Evolutionary conservation across 2,797 vertebrate species (phyloP).

Genomic region (Sebastolobus altivelis): DNA sequence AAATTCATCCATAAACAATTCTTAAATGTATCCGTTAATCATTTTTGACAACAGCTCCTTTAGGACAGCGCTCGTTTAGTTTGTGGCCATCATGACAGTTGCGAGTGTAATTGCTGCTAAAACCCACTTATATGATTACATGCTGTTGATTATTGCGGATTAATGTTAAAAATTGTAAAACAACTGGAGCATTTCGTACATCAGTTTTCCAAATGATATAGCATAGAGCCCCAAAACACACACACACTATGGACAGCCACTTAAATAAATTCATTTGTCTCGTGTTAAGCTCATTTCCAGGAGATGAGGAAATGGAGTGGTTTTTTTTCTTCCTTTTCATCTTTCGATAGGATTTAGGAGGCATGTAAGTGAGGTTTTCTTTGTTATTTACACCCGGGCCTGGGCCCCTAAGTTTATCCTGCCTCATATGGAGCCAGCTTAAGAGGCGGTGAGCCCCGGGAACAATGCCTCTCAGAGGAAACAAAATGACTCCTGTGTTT

Average conservation of each 20-base stretch:
- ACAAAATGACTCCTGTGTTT: constrained; percentile 85
- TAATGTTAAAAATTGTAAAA: constrained; percentile 32
- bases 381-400: constrained; percentile 84
- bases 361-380: constrained; percentile 85
- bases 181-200: constrained; percentile 20
- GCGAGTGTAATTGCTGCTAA: constrained; percentile 26
- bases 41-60: constrained; percentile 34
- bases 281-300: constrained; percentile 82
- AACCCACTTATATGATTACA: constrained; percentile 39
- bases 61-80: constrained; percentile 22
- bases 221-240: constrained; percentile 52
- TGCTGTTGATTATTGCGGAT: constrained; percentile 38
- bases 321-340: constrained; percentile 76
- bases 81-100: constrained; percentile 24
- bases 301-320: constrained; percentile 81
- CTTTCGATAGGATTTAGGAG: constrained; percentile 85
- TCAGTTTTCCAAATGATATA: constrained; percentile 23
- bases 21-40: constrained; percentile 33
- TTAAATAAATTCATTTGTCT: constrained; percentile 82
- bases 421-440: constrained; percentile 89
- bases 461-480: constrained; percentile 84
- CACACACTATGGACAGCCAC: constrained; percentile 58
- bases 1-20: constrained; percentile 35
- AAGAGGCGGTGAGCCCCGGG: constrained; percentile 80
- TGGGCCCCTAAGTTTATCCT: constrained; percentile 86